Base-by-base conservation (phyloP, 2,888 invertebrate species). In the Phortica okadai region DNA sequence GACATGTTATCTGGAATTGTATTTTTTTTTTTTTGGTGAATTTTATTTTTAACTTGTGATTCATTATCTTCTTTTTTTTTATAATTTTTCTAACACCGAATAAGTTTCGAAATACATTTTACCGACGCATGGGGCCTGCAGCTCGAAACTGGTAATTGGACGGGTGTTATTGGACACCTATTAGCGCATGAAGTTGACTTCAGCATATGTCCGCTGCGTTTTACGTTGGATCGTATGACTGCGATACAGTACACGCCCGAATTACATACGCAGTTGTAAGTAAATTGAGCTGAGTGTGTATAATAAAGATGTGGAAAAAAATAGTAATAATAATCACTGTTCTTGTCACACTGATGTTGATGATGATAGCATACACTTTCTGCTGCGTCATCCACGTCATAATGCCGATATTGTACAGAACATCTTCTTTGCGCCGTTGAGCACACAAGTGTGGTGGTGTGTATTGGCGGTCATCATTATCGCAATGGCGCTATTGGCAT, bases 371-470 rank as follows among this genome's bases (percentile, higher is more conserved):
- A 78, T 90, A 44, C 84, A 84, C 77, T 90, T 90, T 78, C 73
- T 90, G 45, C 88, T 90, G 42, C 90, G 91, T 0, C 91, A 90
- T 82, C 91, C 91, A 10, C 88, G 88, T 2, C 88, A 80, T 75
- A 84, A 80, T 21, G 81, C 82, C 62, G 50, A 50, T 14, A 50
- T 33, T 33, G 88, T 90, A 75, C 88, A 89, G 45, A 90, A 91
- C 76, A 90, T 90, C 62, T 90, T 91, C 80, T 84, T 91, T 76
- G 86, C 90, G 77, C 90, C 90, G 16, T 79, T 90, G 50, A 84
- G 83, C 77, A 77, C 79, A 1, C 69, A 81, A 72, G 91, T 90
- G 2, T 90, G 90, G 91, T 89, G 87, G 82, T 83, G 84, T 59
- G 84, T 90, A 5, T 64, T 90, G 70, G 84, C 77, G 2, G 56